Evolutionary conservation across 2,888 invertebrate species (phyloP).

Genomic region (Notocelia uddmanniana): DNA sequence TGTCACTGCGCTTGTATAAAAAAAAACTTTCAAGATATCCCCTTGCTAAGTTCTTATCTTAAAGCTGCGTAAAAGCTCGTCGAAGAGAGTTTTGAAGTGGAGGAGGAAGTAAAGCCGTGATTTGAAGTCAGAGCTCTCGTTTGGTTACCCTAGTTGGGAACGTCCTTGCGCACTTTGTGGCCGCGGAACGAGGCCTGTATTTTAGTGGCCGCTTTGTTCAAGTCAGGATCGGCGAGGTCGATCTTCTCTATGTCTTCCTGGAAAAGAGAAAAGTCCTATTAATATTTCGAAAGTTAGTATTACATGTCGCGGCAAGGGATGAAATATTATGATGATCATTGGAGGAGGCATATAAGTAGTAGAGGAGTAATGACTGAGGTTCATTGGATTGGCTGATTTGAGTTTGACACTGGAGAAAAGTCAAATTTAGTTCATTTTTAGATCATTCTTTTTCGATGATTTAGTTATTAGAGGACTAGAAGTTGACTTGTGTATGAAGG

Average conservation of each 20-base stretch:
- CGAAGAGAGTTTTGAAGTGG: conserved; percentile 26
- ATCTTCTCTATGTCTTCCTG: conserved; percentile 93
- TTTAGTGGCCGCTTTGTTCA: conserved; percentile 96
- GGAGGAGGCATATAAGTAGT: too few relatives aligned
- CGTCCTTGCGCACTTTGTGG: conserved; percentile 94
- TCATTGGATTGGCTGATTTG: too few relatives aligned
- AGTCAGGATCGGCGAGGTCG: conserved; percentile 93
- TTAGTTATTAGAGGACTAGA: too few relatives aligned
- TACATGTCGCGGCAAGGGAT: too few relatives aligned
- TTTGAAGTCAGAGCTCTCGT: conserved; percentile 60
- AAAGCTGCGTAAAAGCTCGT: conserved; percentile 31
- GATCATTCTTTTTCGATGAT: too few relatives aligned
- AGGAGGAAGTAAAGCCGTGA: conserved; percentile 42
- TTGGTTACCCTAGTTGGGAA: conserved; percentile 75
- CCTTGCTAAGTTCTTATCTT: conserved; percentile 1
- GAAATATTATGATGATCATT: too few relatives aligned
- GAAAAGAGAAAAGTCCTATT: conserved; percentile 46
- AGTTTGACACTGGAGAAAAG: too few relatives aligned
- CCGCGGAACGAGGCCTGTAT: conserved; percentile 97
- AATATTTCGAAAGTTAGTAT: too few relatives aligned
- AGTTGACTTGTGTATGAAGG: too few relatives aligned
- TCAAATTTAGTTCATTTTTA: too few relatives aligned
- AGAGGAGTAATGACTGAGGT: too few relatives aligned
- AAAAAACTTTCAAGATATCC: background rate
- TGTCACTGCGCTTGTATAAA: too few relatives aligned